These are phyloP conservation scores for Oophaga pumilio DNA, from an alignment of 2,113 vertebrate species.

Conservation along the genomic window DNA sequence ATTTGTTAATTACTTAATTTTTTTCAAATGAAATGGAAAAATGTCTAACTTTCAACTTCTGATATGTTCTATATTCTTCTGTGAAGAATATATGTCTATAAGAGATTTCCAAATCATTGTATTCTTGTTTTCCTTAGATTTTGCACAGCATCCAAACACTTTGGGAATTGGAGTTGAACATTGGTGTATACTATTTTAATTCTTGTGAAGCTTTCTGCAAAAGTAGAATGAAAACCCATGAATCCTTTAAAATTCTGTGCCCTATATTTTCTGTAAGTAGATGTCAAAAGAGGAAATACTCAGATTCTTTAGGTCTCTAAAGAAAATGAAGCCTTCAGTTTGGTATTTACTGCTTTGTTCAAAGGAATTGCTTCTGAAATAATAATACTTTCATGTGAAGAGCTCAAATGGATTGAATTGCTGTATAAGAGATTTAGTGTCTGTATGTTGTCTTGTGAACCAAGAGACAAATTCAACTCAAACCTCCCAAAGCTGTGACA, in stretches of 20 bases:
- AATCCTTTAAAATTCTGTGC: neutral
- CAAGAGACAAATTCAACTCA: neutral
- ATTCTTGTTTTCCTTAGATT: too few species aligned
- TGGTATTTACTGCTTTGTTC: constrained; percentile 37
- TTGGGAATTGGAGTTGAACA: too few species aligned
- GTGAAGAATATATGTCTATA: too few species aligned
- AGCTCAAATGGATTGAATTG: constrained; percentile 32
- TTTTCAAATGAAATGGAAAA: too few species aligned
- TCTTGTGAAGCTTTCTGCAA: neutral
- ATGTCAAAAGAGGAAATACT: neutral
- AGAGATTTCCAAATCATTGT: too few species aligned
- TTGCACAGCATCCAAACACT: too few species aligned
- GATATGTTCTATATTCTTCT: too few species aligned
- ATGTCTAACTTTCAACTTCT: too few species aligned
- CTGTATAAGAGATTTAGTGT: constrained; percentile 30
- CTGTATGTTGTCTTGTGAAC: constrained; percentile 22
- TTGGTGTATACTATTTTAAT: neutral
- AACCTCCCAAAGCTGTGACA: constrained; percentile 27
- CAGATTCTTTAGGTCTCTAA: constrained; percentile 8
- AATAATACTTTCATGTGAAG: constrained; percentile 44
- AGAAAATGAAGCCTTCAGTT: constrained; percentile 10
- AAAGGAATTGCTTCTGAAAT: constrained; percentile 28
- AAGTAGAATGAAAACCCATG: neutral
- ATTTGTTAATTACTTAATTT: too few species aligned
- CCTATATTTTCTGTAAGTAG: constrained; percentile 11